Evolutionary conservation across 2,797 vertebrate genomes (phyloP).

Genomic region (Eupleurogrammus muticus): DNA sequence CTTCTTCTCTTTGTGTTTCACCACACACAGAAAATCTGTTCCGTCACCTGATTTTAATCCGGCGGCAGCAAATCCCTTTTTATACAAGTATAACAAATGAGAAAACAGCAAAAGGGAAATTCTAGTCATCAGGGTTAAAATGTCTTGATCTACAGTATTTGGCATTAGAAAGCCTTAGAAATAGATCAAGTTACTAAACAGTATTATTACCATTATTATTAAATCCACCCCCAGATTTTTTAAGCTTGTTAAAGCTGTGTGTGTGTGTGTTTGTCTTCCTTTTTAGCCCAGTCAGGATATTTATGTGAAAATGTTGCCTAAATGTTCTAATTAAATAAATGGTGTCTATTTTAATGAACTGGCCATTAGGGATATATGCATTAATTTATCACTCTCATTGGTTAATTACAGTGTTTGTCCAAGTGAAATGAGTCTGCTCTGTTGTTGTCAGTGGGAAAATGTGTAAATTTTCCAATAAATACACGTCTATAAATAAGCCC

Average conservation of each 20-base stretch:
- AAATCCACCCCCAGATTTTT: neutral
- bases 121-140: too few species aligned
- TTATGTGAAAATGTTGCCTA: slow-evolving; percentile 3
- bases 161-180: neutral
- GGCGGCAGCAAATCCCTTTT: too few species aligned
- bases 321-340: slow-evolving; percentile 32
- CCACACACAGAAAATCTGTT: too few species aligned
- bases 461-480: neutral
- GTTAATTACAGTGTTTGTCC: slow-evolving; percentile 44
- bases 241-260: too few species aligned
- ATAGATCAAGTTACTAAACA: neutral
- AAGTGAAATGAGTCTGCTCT: neutral
- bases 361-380: slow-evolving; percentile 22
- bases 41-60: too few species aligned
- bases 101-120: too few species aligned
- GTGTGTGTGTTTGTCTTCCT: too few species aligned
- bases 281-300: slow-evolving; percentile 16
- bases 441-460: neutral
- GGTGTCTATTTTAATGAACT: slow-evolving; percentile 24
- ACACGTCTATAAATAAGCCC: neutral
- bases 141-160: too few species aligned
- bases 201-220: too few species aligned
- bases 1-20: too few species aligned
- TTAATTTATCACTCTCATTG: slow-evolving; percentile 25
- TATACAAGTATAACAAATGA: too few species aligned